Conservation (phyloP, 2,113 vertebrate species). For the Xyliphius kryptos region DNA sequence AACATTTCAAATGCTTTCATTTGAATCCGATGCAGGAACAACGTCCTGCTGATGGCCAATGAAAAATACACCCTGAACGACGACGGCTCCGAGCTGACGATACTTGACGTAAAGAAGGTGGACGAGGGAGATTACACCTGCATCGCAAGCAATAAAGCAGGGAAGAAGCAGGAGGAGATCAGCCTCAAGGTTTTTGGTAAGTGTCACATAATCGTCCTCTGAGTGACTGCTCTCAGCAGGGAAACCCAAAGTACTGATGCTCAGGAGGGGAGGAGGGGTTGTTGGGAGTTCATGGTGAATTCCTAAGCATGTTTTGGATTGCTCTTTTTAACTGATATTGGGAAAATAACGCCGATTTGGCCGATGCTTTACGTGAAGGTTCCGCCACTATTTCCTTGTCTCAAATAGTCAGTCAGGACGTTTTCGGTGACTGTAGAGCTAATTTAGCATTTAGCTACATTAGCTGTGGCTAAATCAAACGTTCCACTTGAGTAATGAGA, state of each 20-base stretch:
- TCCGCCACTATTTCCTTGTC: no score
- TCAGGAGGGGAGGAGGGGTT: not conserved
- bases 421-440: no score
- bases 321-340: not conserved
- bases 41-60: constrained; percentile 71
- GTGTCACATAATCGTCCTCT: constrained; percentile 36
- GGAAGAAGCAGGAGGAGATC: constrained; percentile 78
- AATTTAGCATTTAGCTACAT: no score
- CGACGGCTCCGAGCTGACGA: constrained; percentile 81
- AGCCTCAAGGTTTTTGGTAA: constrained; percentile 95
- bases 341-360: no score
- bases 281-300: not conserved
- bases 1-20: no score
- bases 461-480: no score
- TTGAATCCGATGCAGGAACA: constrained; percentile 63
- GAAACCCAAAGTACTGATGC: constrained; percentile 6
- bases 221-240: constrained; percentile 2
- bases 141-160: constrained; percentile 92
- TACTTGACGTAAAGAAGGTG: constrained; percentile 80
- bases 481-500: no score
- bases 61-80: constrained; percentile 84
- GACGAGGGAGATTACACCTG: constrained; percentile 93
- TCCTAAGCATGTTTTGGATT: constrained; percentile 8
- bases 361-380: no score
- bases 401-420: no score